Base-by-base conservation (phyloP, 1,140 invertebrate species). In the Drosophila cardini region DNA sequence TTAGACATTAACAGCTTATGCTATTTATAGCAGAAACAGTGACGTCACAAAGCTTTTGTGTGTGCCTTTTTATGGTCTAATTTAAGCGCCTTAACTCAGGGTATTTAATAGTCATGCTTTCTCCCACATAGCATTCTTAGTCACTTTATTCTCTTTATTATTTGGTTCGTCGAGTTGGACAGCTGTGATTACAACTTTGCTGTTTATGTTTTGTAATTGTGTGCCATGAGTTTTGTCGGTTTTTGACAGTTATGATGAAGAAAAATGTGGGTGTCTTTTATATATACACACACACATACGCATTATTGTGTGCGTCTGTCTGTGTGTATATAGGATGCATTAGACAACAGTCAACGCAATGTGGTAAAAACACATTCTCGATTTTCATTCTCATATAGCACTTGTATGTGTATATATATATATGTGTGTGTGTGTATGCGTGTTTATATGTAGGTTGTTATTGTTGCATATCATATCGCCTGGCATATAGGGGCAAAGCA, bases 171-270 rank as follows among this genome's bases (percentile, higher is more conserved):
- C 69, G 71, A 52, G 60, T 75, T 71, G 76, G 83, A 89, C 83
- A 89, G 83, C 79, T 86, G 83, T 89, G 83, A 86, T 86, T 86
- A 89, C 83, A 89, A 86, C 84, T 79, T 83, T 87, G 76, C 79
- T 86, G 83, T 83, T 86, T 89, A 79, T 86, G 68, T 75, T 85
- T 78, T 77, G 81, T 78, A 85, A 85, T 80, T 85, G 81, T 77
- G 81, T 71, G 72, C 69, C 68, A 62, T 52, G 58, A 50, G 72
- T 61, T 63, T 58, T 71, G 69, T 86, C 83, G 65, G 76, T 76
- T 87, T 86, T 82, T 82, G 83, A 86, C 83, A 86, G 83, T 83
- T 86, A 86, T 86, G 83, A 87, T 86, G 78, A 74, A 86, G 83
- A 87, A 87, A 72, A 79, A 79, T 73, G 68, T 78, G 72, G 58